phyloP scores from a whole-genome alignment of 2,888 invertebrate genomes.

The Pyrocoelia pectoralis region DNA sequence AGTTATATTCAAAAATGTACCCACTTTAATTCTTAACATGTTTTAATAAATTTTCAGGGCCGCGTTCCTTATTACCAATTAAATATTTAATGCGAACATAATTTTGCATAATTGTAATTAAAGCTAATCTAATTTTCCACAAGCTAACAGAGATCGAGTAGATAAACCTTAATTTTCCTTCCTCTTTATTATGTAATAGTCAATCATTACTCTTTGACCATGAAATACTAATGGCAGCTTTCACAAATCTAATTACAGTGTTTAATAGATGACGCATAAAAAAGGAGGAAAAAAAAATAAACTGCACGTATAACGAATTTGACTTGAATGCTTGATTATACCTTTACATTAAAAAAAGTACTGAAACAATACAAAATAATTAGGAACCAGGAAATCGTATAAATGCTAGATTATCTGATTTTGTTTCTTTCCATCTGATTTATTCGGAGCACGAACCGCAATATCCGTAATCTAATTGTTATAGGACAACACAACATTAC shows the following conservation, averaged over 20 bases:
- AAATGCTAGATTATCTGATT: not conserved
- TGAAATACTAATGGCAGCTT: constrained; percentile 9
- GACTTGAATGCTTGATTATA: too few relatives aligned
- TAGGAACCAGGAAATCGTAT: not conserved
- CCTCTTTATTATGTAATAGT: not conserved
- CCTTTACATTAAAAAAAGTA: too few relatives aligned
- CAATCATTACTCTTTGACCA: constrained; percentile 3
- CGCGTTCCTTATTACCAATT: too few relatives aligned
- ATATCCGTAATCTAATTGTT: constrained; percentile 1
- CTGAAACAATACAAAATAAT: not conserved
- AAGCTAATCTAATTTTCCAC: too few relatives aligned
- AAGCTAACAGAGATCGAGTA: not conserved
- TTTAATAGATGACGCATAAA: not conserved
- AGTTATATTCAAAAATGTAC: too few relatives aligned
- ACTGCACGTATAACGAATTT: not conserved
- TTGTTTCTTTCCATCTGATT: not conserved
- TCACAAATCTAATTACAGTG: constrained; percentile 8
- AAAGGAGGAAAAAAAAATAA: not conserved
- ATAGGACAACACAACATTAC: constrained; percentile 1
- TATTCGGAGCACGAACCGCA: not conserved
- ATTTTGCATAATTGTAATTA: too few relatives aligned
- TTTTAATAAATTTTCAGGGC: too few relatives aligned
- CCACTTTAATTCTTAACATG: too few relatives aligned
- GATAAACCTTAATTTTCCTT: constrained; percentile 4
- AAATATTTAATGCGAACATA: too few relatives aligned